A percentile compares a stretch with the other conserved stretches of the same genome.
Conservation (phyloP, 1,140 invertebrate genomes). For the Stegodyphus mimosarum region DNA sequence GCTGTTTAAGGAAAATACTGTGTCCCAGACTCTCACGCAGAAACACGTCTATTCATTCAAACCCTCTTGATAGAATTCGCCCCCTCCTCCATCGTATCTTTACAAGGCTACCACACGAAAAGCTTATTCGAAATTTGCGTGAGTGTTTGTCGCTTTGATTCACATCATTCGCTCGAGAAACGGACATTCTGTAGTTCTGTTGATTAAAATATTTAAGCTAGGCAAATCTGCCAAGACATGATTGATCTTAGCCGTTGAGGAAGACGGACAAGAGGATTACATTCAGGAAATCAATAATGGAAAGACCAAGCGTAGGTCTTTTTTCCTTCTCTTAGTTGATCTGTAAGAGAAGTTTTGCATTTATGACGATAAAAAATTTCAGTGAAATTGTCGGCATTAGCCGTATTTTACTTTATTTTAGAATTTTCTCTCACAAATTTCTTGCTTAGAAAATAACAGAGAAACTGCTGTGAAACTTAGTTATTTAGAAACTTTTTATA, state of each 20-base stretch:
- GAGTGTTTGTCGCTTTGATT: not conserved
- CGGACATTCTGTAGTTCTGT: not conserved
- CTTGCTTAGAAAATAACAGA: too few relatives aligned
- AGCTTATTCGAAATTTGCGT: not conserved
- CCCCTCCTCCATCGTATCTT: too few relatives aligned
- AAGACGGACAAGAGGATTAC: not conserved
- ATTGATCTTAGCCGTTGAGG: not conserved
- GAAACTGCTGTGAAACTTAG: too few relatives aligned
- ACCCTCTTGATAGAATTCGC: too few relatives aligned
- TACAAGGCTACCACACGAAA: too few relatives aligned
- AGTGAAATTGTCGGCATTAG: too few relatives aligned
- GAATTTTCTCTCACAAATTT: too few relatives aligned
- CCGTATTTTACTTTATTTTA: too few relatives aligned
- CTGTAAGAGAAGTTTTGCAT: not conserved
- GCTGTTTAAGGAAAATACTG: too few relatives aligned
- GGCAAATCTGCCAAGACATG: not conserved
- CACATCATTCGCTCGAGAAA: not conserved
- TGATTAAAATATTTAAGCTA: not conserved
- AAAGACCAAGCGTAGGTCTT: not conserved
- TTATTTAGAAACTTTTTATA: too few relatives aligned
- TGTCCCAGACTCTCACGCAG: too few relatives aligned
- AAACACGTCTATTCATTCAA: too few relatives aligned
- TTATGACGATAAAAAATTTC: not conserved
- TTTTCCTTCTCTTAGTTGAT: not conserved
- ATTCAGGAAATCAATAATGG: not conserved